phyloP scores from a whole-genome alignment of 2,888 invertebrate species.

The Pimpla rufipes region DNA sequence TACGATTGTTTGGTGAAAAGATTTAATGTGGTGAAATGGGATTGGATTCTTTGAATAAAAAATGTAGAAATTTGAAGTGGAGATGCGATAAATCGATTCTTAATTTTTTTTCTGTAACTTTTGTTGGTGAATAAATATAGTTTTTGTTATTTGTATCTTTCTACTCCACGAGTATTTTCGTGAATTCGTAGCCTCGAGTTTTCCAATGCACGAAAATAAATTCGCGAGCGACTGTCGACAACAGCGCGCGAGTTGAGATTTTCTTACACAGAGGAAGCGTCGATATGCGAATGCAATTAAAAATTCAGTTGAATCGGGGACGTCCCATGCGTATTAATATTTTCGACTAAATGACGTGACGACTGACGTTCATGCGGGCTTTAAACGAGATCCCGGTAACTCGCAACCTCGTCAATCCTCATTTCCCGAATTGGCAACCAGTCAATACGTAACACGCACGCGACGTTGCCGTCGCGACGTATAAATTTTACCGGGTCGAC shows the following conservation, averaged over 20 bases:
- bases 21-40: too few relatives aligned
- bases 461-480: slow-evolving; percentile 17
- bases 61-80: too few relatives aligned
- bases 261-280: slow-evolving; percentile 22
- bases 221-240: background rate
- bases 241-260: background rate
- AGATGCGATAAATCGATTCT: too few relatives aligned
- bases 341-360: slow-evolving; percentile 75
- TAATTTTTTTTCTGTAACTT: too few relatives aligned
- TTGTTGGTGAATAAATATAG: background rate
- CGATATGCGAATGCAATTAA: slow-evolving; percentile 45
- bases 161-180: background rate
- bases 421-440: slow-evolving; percentile 61
- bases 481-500: slow-evolving; percentile 8
- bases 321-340: slow-evolving; percentile 65
- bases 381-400: slow-evolving; percentile 35
- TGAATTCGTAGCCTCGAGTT: background rate
- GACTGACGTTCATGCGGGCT: slow-evolving; percentile 64
- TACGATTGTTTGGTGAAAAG: too few relatives aligned
- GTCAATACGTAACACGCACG: slow-evolving; percentile 35
- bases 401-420: slow-evolving; percentile 66
- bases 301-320: slow-evolving; percentile 45
- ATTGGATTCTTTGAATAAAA: too few relatives aligned
- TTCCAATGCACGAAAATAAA: background rate
- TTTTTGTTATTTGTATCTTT: too few relatives aligned